Evolutionary conservation across 1,140 invertebrate genomes (phyloP).

Genomic region (Drosophila mojavensis): DNA sequence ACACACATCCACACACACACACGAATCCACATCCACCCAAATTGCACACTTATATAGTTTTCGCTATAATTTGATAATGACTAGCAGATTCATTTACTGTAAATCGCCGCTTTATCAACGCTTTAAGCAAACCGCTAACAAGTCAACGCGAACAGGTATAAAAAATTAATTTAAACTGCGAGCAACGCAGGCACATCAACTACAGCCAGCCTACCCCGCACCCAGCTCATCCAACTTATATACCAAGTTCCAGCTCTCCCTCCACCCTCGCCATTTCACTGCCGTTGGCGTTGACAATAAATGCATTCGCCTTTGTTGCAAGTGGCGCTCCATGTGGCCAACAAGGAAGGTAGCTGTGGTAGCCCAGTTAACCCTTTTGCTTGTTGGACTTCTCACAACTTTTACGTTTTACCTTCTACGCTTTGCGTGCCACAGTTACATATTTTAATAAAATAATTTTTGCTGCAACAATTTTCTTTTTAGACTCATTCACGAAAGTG

Average conservation of each 20-base stretch:
- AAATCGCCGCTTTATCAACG: slow-evolving; percentile 6
- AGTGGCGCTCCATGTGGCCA: slow-evolving; percentile 52
- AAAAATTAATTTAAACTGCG: slow-evolving; percentile 59
- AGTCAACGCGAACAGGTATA: slow-evolving; percentile 25
- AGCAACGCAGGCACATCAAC: slow-evolving; percentile 42
- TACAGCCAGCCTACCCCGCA: neutral
- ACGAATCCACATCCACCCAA: neutral
- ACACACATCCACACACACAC: too few relatives aligned
- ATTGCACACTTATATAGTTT: neutral
- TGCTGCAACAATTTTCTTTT: slow-evolving; percentile 30
- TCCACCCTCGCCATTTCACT: neutral
- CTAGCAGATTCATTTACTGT: neutral
- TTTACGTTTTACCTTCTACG: slow-evolving; percentile 33
- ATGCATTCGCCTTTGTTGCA: slow-evolving; percentile 46
- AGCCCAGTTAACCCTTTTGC: slow-evolving; percentile 42
- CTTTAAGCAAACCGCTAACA: slow-evolving; percentile 25
- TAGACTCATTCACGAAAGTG: too few relatives aligned
- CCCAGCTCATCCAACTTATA: neutral
- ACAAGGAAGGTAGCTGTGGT: slow-evolving; percentile 15
- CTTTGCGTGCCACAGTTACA: slow-evolving; percentile 43
- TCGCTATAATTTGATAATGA: neutral
- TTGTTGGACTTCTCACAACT: slow-evolving; percentile 3
- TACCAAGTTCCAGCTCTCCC: too few relatives aligned
- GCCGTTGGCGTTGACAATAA: slow-evolving; percentile 39
- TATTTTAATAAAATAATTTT: slow-evolving; percentile 70